Conservation (phyloP, 37 sponge, comb jelly and placozoan species). For the Haliclona indistincta region DNA sequence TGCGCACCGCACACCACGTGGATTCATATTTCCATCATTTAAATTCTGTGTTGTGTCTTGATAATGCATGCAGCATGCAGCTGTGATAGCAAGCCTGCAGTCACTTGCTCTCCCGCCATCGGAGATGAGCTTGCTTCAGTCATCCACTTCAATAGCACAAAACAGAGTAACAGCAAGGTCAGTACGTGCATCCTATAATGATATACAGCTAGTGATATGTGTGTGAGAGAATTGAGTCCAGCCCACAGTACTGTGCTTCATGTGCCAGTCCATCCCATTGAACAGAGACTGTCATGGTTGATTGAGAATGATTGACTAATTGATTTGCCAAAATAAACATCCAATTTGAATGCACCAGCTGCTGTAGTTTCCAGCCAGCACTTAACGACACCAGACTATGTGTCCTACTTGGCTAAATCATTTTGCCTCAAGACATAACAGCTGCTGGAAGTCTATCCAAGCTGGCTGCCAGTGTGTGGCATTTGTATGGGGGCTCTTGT, state of each 20-base stretch:
- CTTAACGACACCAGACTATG: no score
- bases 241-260: no score
- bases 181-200: neutral
- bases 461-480: no score
- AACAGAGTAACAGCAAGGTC: slow-evolving; percentile 20
- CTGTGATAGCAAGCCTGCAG: slow-evolving; percentile 11
- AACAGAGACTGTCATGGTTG: slow-evolving; percentile 2
- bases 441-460: no score
- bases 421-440: no score
- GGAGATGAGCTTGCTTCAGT: slow-evolving; percentile 24
- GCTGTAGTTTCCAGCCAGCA: no score
- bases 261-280: slow-evolving; percentile 7
- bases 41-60: neutral
- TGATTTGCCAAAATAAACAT: no score
- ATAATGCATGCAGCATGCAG: slow-evolving; percentile 9
- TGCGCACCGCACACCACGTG: slow-evolving; percentile 20
- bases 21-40: neutral
- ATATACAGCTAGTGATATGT: neutral
- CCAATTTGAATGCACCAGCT: no score
- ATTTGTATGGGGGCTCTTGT: no score
- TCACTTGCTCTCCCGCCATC: slow-evolving; percentile 35
- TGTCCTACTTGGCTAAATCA: no score
- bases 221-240: neutral
- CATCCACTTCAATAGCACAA: slow-evolving; percentile 15
- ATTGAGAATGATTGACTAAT: no score